These are phyloP conservation scores for Drosophila paracracens DNA, from an alignment of 2,888 invertebrate genomes.

Conservation along the genomic window DNA sequence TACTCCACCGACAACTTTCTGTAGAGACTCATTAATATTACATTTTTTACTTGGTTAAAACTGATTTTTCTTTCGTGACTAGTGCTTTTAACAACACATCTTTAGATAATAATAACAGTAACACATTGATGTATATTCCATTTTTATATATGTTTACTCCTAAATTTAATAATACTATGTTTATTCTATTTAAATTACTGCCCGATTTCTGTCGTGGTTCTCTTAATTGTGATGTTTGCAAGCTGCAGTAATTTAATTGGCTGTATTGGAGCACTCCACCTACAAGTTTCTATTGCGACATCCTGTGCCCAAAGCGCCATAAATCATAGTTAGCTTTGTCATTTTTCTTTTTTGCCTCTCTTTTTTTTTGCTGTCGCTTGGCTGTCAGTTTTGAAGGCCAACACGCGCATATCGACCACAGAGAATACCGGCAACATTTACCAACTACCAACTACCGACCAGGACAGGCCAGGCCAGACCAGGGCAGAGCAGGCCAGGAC, in stretches of 20 bases:
- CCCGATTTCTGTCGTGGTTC: neutral
- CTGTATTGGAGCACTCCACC: slow-evolving; percentile 27
- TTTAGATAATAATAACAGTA: too few relatives aligned
- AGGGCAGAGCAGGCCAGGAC: neutral
- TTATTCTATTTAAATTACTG: neutral
- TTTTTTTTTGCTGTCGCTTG: slow-evolving; percentile 44
- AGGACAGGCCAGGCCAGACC: neutral
- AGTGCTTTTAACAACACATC: too few relatives aligned
- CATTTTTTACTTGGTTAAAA: too few relatives aligned
- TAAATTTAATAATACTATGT: neutral
- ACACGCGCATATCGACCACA: slow-evolving; percentile 60
- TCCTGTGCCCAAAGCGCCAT: slow-evolving; percentile 44
- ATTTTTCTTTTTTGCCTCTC: slow-evolving; percentile 19
- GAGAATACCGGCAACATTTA: slow-evolving; percentile 33
- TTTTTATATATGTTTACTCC: too few relatives aligned
- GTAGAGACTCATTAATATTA: too few relatives aligned
- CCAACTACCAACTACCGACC: slow-evolving; percentile 4
- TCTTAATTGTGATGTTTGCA: neutral
- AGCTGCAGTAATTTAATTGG: slow-evolving; percentile 62
- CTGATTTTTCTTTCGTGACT: too few relatives aligned
- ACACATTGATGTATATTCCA: too few relatives aligned
- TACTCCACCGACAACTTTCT: neutral
- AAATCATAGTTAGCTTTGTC: slow-evolving; percentile 69
- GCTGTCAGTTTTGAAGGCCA: slow-evolving; percentile 75
- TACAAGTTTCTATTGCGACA: slow-evolving; percentile 36